Evolutionary conservation across 1,140 invertebrate species (phyloP).

Genomic region (Tetramorium simillimum): DNA sequence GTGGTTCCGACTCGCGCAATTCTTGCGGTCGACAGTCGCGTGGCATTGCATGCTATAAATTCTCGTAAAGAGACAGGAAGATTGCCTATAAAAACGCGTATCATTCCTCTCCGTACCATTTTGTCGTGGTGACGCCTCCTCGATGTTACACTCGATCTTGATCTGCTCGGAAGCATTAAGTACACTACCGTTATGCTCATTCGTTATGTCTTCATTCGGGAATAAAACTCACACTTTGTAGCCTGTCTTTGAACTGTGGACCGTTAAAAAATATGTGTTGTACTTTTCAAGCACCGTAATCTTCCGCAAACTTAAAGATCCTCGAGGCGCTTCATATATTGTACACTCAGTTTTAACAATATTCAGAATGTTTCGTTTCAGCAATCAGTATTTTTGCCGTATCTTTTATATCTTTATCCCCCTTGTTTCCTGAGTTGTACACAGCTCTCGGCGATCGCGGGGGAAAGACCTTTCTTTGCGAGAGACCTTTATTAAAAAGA

Average conservation of each 20-base stretch:
- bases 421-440: not conserved
- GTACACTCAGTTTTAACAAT: not conserved
- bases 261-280: not conserved
- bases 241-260: not conserved
- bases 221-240: slow-evolving; percentile 52
- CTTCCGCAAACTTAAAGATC: not conserved
- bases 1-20: not conserved
- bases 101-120: not conserved
- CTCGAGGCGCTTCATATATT: not conserved
- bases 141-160: slow-evolving; percentile 33
- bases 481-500: not conserved
- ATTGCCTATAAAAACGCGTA: slow-evolving; percentile 45
- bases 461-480: not conserved
- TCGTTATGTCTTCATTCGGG: slow-evolving; percentile 59
- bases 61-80: slow-evolving; percentile 24
- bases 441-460: not conserved
- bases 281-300: not conserved
- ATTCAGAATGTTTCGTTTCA: not conserved
- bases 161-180: slow-evolving; percentile 19
- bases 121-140: slow-evolving; percentile 6
- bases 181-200: slow-evolving; percentile 53
- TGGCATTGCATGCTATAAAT: slow-evolving; percentile 59
- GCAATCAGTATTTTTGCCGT: not conserved
- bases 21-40: slow-evolving; percentile 32
- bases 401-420: not conserved